Evolutionary conservation across 1,140 invertebrate genomes (phyloP).

Genomic region (Acromyrmex charruanus): DNA sequence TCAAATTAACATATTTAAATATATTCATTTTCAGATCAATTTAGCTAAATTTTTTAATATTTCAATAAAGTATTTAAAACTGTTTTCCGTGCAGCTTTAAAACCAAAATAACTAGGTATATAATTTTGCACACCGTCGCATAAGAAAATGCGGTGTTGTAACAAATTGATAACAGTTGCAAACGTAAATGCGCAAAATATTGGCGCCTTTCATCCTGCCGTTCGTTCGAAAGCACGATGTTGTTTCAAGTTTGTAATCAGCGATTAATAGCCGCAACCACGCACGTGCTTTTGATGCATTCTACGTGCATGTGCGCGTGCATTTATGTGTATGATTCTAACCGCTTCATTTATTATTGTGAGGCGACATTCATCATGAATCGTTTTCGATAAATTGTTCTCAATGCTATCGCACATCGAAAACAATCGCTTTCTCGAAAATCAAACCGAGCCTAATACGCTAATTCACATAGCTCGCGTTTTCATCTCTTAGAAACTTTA

Average conservation of each 20-base stretch:
- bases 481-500: background rate
- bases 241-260: background rate
- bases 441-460: background rate
- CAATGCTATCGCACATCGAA: no score
- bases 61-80: no score
- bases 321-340: background rate
- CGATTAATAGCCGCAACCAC: conserved; percentile 10
- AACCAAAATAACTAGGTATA: background rate
- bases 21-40: no score
- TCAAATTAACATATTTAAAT: no score
- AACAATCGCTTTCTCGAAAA: background rate
- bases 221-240: background rate
- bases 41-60: no score
- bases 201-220: background rate
- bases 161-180: background rate
- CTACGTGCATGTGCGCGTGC: conserved; percentile 24
- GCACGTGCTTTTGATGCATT: conserved; percentile 44
- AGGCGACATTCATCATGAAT: conserved; percentile 20
- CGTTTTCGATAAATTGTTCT: conserved; percentile 11
- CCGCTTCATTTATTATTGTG: conserved; percentile 13
- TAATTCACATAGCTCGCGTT: background rate
- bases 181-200: background rate
- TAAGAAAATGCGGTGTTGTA: background rate
- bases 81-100: background rate
- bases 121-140: background rate